phyloP scores from a whole-genome alignment of 2,888 invertebrate species.

The Apamea anceps region DNA sequence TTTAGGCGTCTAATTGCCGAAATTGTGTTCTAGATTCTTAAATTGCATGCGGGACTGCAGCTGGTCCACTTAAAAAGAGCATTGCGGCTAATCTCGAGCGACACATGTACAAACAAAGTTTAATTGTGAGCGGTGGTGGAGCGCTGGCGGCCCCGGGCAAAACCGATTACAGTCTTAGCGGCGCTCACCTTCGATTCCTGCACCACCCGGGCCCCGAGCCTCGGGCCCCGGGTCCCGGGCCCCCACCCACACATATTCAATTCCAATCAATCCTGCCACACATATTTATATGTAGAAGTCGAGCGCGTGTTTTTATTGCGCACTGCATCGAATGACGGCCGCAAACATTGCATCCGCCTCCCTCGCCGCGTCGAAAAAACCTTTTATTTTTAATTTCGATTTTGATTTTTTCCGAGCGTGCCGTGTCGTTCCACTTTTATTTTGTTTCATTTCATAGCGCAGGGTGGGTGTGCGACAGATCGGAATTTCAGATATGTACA shows the following conservation, averaged over 20 bases:
- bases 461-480: slow-evolving; percentile 90
- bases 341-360: slow-evolving; percentile 89
- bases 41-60: slow-evolving; percentile 87
- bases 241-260: slow-evolving; percentile 87
- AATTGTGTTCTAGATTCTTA: slow-evolving; percentile 85
- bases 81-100: slow-evolving; percentile 89
- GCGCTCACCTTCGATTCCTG: slow-evolving; percentile 89
- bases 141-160: slow-evolving; percentile 82
- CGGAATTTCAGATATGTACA: slow-evolving; percentile 91
- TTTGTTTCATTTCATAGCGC: slow-evolving; percentile 91
- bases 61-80: slow-evolving; percentile 89
- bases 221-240: slow-evolving; percentile 62
- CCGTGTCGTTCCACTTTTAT: slow-evolving; percentile 88
- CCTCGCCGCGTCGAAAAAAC: slow-evolving; percentile 84
- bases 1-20: slow-evolving; percentile 74
- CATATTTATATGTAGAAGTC: slow-evolving; percentile 88
- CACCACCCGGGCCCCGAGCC: slow-evolving; percentile 62
- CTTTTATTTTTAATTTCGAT: slow-evolving; percentile 90
- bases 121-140: slow-evolving; percentile 86
- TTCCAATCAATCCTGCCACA: slow-evolving; percentile 90
- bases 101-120: slow-evolving; percentile 90
- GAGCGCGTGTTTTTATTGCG: slow-evolving; percentile 88
- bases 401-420: slow-evolving; percentile 89
- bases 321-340: slow-evolving; percentile 89
- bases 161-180: slow-evolving; percentile 90